Conservation (phyloP, 2,888 invertebrate genomes). For the Abrostola triplasia region DNA sequence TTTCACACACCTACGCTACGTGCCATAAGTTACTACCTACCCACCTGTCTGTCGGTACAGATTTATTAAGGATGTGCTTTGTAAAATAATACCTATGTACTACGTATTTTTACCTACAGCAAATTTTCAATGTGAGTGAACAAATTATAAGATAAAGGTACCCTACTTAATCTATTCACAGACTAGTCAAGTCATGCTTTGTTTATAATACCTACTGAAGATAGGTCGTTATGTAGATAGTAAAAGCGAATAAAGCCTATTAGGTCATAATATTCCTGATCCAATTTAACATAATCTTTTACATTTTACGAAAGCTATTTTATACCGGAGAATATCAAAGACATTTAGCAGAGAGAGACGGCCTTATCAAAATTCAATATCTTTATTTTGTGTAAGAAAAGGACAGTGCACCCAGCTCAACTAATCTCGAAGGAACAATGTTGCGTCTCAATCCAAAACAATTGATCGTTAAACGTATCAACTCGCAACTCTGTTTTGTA, state of each 20-base stretch:
- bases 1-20: conserved; percentile 32
- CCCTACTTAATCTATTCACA: too few species aligned
- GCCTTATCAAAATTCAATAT: conserved; percentile 85
- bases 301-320: conserved; percentile 65
- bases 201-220: background rate
- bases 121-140: too few species aligned
- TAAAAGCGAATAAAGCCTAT: conserved; percentile 31
- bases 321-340: conserved; percentile 66
- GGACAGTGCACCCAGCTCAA: conserved; percentile 79
- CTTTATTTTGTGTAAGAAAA: conserved; percentile 83
- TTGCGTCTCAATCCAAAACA: conserved; percentile 81
- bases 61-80: conserved; percentile 46
- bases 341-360: conserved; percentile 72
- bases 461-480: conserved; percentile 60
- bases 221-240: conserved; percentile 3
- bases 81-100: conserved; percentile 4
- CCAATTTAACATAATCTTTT: conserved; percentile 58
- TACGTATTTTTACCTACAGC: too few species aligned
- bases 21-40: conserved; percentile 5
- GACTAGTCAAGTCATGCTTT: background rate
- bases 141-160: too few species aligned
- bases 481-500: conserved; percentile 37
- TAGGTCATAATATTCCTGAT: conserved; percentile 33
- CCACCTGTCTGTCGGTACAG: conserved; percentile 5
- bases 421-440: conserved; percentile 85